Conservation (phyloP, 2,113 vertebrate species). For the Paratilapia polleni region DNA sequence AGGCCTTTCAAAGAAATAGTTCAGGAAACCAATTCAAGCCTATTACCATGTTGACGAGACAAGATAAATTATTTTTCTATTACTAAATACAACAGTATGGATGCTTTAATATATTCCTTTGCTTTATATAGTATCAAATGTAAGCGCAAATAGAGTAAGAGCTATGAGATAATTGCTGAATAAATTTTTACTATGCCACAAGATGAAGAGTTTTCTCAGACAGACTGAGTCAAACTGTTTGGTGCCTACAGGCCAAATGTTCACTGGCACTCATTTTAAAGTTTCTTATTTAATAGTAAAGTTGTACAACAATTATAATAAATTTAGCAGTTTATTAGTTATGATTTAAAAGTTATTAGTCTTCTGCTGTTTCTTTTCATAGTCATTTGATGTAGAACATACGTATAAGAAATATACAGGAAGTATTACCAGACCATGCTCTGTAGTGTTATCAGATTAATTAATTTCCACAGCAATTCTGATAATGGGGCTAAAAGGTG, state of each 20-base stretch:
- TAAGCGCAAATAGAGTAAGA: not conserved
- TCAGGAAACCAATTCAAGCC: conserved; percentile 45
- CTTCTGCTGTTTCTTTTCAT: not conserved
- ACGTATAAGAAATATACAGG: not conserved
- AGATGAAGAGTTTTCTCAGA: conserved; percentile 24
- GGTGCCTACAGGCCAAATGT: not conserved
- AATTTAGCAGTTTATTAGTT: not conserved
- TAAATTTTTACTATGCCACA: conserved; percentile 18
- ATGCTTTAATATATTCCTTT: conserved; percentile 11
- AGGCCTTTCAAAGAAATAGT: conserved; percentile 26
- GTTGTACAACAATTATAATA: not conserved
- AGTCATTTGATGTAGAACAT: not conserved
- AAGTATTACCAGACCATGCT: not conserved
- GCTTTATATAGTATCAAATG: not conserved
- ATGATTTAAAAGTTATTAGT: not conserved
- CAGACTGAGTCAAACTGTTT: not conserved
- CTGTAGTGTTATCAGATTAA: not conserved
- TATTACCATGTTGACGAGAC: conserved; percentile 30
- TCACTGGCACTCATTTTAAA: not conserved
- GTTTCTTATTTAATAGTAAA: not conserved
- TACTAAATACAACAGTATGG: not conserved
- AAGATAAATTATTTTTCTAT: conserved; percentile 22
- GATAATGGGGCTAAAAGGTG: not conserved
- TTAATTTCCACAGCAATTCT: not conserved
- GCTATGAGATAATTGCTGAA: conserved; percentile 20